Conservation (phyloP, 92 coral and sea anemone genomes). For the Scolanthus callimorphus region DNA sequence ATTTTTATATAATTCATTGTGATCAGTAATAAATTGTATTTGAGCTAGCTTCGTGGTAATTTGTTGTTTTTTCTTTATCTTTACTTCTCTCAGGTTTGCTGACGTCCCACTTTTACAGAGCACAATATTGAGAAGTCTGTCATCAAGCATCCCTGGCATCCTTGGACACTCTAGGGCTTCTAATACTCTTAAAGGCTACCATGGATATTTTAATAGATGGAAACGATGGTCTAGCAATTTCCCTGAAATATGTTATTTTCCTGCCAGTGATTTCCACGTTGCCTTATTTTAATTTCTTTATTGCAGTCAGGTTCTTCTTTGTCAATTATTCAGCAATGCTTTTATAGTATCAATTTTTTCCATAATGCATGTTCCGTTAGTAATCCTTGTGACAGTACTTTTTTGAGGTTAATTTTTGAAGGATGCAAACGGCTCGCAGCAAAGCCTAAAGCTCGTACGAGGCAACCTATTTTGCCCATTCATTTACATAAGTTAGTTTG, state of each 20-base stretch:
- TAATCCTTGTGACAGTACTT: conserved; percentile 6
- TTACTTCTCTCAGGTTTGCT: background rate
- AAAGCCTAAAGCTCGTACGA: conserved; percentile 4
- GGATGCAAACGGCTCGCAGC: conserved; percentile 10
- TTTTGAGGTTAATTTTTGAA: conserved; percentile 5
- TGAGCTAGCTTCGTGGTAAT: no score
- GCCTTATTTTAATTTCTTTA: conserved; percentile 9
- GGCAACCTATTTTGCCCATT: conserved; percentile 1
- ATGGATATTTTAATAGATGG: conserved; percentile 15
- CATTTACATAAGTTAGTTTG: conserved; percentile 5
- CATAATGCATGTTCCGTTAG: background rate
- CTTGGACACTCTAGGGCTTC: conserved; percentile 3
- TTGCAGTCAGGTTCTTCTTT: conserved; percentile 6
- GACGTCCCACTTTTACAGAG: background rate
- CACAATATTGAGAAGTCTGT: conserved; percentile 1
- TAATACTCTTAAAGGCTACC: conserved; percentile 5
- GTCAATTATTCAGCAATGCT: conserved; percentile 10
- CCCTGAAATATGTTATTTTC: conserved; percentile 10
- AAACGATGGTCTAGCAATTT: conserved; percentile 5
- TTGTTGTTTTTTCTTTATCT: no score
- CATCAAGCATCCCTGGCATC: conserved; percentile 11
- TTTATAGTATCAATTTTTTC: background rate
- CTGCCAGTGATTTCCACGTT: conserved; percentile 3
- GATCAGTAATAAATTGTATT: no score
- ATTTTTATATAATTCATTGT: no score